Evolutionary conservation across 2,797 vertebrate species (phyloP).

Genomic region (Oryzias dopingdopingensis): DNA sequence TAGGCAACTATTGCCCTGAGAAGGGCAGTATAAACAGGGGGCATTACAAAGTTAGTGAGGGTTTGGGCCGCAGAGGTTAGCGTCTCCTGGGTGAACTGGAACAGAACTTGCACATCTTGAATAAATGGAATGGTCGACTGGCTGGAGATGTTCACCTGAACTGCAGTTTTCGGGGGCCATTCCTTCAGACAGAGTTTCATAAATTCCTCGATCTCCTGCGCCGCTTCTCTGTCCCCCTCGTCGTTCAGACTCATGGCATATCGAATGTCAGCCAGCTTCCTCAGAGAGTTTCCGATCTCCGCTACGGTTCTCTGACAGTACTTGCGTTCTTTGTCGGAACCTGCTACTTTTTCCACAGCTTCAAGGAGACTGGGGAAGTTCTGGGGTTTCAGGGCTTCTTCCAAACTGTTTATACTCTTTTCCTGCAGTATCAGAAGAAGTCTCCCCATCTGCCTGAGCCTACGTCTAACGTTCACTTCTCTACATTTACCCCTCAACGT

Average conservation of each 20-base stretch:
- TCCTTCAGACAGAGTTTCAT: constrained; percentile 33
- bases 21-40: constrained; percentile 34
- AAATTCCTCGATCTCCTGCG: constrained; percentile 26
- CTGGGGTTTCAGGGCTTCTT: constrained; percentile 38
- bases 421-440: constrained; percentile 39
- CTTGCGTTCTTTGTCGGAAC: constrained; percentile 1
- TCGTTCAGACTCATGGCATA: constrained; percentile 22
- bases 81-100: constrained; percentile 16
- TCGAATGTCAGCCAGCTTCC: constrained; percentile 28
- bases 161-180: accelerated
- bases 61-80: constrained; percentile 12
- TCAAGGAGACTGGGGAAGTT: constrained; percentile 36
- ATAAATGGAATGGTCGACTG: constrained; percentile 31
- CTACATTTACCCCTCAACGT: background rate
- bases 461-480: background rate
- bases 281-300: constrained; percentile 4
- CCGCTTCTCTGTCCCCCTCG: background rate
- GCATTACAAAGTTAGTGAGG: constrained; percentile 19
- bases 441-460: constrained; percentile 35
- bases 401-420: constrained; percentile 35
- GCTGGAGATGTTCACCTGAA: accelerated
- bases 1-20: constrained; percentile 35
- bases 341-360: constrained; percentile 13
- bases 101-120: constrained; percentile 40
- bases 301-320: accelerated